Percentiles rank a stretch among this genome's conserved stretches.
These are phyloP conservation scores for Epizoanthus rinbou DNA, from an alignment of 92 coral and sea anemone species.

Conservation along the genomic window DNA sequence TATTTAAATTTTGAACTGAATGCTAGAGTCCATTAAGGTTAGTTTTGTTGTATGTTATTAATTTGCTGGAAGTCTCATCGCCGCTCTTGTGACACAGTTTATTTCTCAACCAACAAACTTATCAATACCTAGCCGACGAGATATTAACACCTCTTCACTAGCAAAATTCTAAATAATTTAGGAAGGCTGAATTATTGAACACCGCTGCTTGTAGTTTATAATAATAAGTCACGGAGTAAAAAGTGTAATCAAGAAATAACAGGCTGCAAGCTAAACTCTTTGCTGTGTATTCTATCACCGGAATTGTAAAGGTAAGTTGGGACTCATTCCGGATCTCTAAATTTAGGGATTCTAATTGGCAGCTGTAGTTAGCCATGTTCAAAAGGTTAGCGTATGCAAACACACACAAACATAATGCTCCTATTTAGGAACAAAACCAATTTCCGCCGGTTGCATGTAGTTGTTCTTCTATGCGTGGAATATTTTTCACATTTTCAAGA, in stretches of 20 bases:
- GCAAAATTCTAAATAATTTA: slow-evolving; percentile 8
- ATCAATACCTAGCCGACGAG: slow-evolving; percentile 4
- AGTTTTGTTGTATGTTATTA: background rate
- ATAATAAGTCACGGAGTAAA: slow-evolving; percentile 4
- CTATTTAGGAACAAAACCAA: slow-evolving; percentile 24
- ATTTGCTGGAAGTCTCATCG: background rate
- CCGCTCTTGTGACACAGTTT: background rate
- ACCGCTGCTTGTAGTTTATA: slow-evolving; percentile 14
- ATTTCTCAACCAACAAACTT: background rate
- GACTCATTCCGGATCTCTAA: background rate
- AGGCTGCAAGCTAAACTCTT: background rate
- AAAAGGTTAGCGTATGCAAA: background rate
- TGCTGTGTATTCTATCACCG: background rate
- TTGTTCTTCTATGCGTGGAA: slow-evolving; percentile 19
- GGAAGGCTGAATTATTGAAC: slow-evolving; percentile 10
- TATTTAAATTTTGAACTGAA: no score
- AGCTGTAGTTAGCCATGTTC: background rate
- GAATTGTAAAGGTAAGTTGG: background rate
- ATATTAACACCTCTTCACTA: background rate
- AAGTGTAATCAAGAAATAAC: slow-evolving; percentile 1
- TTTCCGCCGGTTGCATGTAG: slow-evolving; percentile 38
- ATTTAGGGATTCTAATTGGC: slow-evolving; percentile 29
- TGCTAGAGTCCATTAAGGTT: no score
- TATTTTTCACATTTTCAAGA: background rate
- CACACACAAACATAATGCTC: slow-evolving; percentile 8